Conservation (phyloP, 2,797 vertebrate species). For the Loriculus beryllinus region DNA sequence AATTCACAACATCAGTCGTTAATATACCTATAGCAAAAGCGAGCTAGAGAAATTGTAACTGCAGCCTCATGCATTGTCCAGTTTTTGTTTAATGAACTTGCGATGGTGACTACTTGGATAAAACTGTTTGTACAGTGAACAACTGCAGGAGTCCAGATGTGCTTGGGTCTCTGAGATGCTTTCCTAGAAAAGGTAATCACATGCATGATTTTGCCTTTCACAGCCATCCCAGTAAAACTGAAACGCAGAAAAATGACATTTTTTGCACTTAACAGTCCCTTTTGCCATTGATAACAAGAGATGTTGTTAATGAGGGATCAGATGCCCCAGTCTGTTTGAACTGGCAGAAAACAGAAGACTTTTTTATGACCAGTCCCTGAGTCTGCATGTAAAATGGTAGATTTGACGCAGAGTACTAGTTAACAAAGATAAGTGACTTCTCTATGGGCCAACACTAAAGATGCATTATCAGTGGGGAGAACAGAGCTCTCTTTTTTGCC, state of each 20-base stretch:
- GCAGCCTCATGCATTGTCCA: not conserved
- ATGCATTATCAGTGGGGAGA: not conserved
- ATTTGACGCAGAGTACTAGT: not conserved
- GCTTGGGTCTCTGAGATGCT: not conserved
- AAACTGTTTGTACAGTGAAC: slow-evolving; percentile 9
- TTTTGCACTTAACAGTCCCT: not conserved
- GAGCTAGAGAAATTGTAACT: not conserved
- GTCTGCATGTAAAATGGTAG: not conserved
- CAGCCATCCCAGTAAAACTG: not conserved
- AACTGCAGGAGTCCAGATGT: not conserved
- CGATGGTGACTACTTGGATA: not conserved
- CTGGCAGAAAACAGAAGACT: not conserved
- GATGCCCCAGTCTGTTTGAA: not conserved
- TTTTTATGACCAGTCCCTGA: not conserved
- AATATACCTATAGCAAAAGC: not conserved
- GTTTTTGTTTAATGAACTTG: not conserved
- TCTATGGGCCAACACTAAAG: not conserved
- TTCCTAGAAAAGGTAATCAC: not conserved
- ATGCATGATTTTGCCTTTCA: not conserved
- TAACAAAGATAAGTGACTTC: not conserved
- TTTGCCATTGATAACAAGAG: not conserved
- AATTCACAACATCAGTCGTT: not conserved
- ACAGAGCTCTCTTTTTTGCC: not conserved
- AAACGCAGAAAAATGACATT: not conserved
- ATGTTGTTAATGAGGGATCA: not conserved